Evolutionary conservation across 1,140 invertebrate genomes (phyloP).

Genomic region (Drosophila orosa): DNA sequence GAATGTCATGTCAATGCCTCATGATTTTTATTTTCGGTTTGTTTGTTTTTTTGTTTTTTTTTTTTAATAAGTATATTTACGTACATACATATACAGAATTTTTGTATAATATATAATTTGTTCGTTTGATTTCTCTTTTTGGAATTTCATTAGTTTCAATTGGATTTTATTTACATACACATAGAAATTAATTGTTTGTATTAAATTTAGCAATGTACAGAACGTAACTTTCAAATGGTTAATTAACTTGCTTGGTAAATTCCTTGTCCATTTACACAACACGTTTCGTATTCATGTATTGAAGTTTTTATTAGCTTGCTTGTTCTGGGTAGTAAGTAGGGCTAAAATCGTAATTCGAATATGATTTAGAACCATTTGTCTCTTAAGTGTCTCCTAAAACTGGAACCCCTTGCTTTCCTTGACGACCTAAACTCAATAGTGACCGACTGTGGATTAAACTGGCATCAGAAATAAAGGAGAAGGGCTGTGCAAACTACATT

Average conservation of each 20-base stretch:
- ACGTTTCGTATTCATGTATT: slow-evolving; percentile 34
- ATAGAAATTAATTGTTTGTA: slow-evolving; percentile 33
- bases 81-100: slow-evolving; percentile 64
- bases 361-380: slow-evolving; percentile 53
- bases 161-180: slow-evolving; percentile 69
- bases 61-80: slow-evolving; percentile 70
- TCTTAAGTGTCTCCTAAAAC: slow-evolving; percentile 33
- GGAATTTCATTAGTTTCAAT: slow-evolving; percentile 49
- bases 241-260: slow-evolving; percentile 50
- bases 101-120: slow-evolving; percentile 57
- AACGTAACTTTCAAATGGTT: slow-evolving; percentile 50
- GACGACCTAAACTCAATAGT: slow-evolving; percentile 38
- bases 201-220: slow-evolving; percentile 49
- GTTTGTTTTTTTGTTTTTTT: slow-evolving; percentile 22
- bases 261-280: slow-evolving; percentile 45
- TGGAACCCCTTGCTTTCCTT: slow-evolving; percentile 3
- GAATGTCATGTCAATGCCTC: slow-evolving; percentile 75
- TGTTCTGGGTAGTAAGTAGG: slow-evolving; percentile 36
- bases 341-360: slow-evolving; percentile 65
- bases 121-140: slow-evolving; percentile 36
- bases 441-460: slow-evolving; percentile 16
- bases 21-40: slow-evolving; percentile 48
- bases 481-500: not conserved
- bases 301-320: slow-evolving; percentile 24
- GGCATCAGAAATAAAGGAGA: not conserved